Percentiles rank a stretch among this genome's conserved stretches.
Evolutionary conservation across 2,888 invertebrate species (phyloP).

Genomic region (Nomada flava): DNA sequence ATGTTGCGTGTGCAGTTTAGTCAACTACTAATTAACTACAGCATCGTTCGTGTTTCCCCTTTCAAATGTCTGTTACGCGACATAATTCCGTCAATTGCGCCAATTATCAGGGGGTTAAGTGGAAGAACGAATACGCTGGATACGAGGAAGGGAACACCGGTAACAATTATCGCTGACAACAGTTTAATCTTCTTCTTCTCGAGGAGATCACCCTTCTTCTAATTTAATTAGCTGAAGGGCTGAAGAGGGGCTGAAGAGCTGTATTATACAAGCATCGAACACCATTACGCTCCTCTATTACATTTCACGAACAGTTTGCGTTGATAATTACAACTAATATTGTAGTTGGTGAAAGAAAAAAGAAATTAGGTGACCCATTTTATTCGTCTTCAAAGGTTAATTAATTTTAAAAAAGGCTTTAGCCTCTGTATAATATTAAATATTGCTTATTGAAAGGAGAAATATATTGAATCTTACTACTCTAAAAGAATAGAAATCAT

Average conservation of each 20-base stretch:
- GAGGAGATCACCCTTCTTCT: slow-evolving; percentile 3
- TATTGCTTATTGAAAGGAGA: too few species aligned
- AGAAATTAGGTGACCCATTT: too few species aligned
- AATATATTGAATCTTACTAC: too few species aligned
- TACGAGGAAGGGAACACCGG: slow-evolving; percentile 21
- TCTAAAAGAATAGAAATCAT: too few species aligned
- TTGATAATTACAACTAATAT: too few species aligned
- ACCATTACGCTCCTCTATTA: too few species aligned
- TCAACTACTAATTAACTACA: slow-evolving; percentile 15
- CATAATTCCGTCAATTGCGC: slow-evolving; percentile 49
- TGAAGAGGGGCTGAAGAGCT: background rate
- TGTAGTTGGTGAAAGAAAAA: too few species aligned
- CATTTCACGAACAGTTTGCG: too few species aligned
- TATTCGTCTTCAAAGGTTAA: too few species aligned
- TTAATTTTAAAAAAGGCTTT: too few species aligned
- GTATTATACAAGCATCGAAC: background rate
- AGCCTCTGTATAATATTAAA: too few species aligned
- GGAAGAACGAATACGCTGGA: slow-evolving; percentile 4
- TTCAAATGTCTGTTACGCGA: slow-evolving; percentile 35
- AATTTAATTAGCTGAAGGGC: slow-evolving; percentile 30
- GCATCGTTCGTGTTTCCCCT: slow-evolving; percentile 17
- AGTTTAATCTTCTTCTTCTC: slow-evolving; percentile 31
- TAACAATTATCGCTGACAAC: slow-evolving; percentile 39
- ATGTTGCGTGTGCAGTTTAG: background rate
- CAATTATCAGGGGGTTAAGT: slow-evolving; percentile 46